Conservation (phyloP, 2,797 vertebrate genomes). For the Ceryle rudis region DNA sequence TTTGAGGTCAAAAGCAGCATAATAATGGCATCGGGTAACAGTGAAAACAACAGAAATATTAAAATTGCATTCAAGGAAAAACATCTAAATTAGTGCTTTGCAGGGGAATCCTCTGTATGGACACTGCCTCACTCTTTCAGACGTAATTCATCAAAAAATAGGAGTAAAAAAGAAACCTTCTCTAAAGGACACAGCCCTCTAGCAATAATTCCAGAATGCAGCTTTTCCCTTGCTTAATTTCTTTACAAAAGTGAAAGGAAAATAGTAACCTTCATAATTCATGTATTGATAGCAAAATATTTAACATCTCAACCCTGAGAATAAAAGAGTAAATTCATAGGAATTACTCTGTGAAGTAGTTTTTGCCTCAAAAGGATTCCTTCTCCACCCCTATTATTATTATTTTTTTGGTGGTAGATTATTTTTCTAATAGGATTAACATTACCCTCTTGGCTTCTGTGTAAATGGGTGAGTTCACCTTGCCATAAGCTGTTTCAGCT, state of each 20-base stretch:
- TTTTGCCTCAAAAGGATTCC: neutral
- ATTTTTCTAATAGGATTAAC: conserved; percentile 62
- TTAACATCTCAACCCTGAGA: neutral
- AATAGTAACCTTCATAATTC: neutral
- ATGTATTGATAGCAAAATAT: neutral
- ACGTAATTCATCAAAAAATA: neutral
- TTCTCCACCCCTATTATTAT: neutral
- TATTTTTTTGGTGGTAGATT: conserved; percentile 35
- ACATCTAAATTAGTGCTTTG: neutral
- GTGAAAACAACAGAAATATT: neutral
- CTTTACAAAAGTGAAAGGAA: neutral
- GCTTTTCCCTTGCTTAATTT: neutral
- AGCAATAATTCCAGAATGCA: neutral
- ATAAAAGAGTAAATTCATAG: conserved; percentile 9
- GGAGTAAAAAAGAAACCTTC: neutral
- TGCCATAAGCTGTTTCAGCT: conserved; percentile 14
- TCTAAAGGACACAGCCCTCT: neutral
- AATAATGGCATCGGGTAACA: neutral
- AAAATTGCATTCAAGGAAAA: neutral
- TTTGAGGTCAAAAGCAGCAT: neutral
- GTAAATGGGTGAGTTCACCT: conserved; percentile 33
- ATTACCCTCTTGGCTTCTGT: neutral
- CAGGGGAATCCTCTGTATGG: neutral
- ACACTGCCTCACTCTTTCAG: neutral
- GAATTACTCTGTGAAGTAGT: neutral